Conservation (phyloP, 2,888 invertebrate species). For the Cataglyphis livida region DNA sequence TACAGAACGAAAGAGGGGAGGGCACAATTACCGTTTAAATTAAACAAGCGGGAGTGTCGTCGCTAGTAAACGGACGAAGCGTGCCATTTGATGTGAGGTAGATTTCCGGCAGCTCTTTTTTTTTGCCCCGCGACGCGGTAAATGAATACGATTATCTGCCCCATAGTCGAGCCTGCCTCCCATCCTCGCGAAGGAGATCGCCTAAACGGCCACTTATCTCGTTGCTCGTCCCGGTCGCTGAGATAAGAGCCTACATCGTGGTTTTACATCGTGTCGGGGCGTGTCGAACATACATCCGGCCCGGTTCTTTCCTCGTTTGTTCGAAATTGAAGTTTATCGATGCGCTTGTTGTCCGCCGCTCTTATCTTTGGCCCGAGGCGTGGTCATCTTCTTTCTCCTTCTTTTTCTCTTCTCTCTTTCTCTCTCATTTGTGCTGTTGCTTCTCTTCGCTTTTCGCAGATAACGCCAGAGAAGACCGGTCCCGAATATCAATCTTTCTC, state of each 20-base stretch:
- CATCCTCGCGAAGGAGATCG: constrained; percentile 70
- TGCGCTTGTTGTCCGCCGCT: constrained; percentile 65
- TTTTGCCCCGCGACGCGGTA: not conserved
- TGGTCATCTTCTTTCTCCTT: constrained; percentile 55
- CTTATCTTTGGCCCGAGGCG: constrained; percentile 69
- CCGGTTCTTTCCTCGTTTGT: constrained; percentile 75
- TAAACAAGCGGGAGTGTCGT: constrained; percentile 3
- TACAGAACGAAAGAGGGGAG: not conserved
- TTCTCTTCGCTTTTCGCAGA: constrained; percentile 13
- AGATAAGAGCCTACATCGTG: constrained; percentile 68
- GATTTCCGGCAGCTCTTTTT: constrained; percentile 36
- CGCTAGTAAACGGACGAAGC: constrained; percentile 13
- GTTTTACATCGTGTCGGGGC: constrained; percentile 81
- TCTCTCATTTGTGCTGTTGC: not conserved
- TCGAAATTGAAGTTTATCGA: constrained; percentile 79
- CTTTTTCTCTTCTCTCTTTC: constrained; percentile 18
- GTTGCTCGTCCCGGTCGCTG: constrained; percentile 63
- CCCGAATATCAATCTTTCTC: constrained; percentile 26
- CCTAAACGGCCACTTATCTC: constrained; percentile 79
- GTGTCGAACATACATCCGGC: constrained; percentile 79
- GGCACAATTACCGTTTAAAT: constrained; percentile 37
- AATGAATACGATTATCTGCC: constrained; percentile 50
- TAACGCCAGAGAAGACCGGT: not conserved
- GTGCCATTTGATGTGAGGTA: constrained; percentile 20
- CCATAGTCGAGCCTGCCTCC: constrained; percentile 16